Percentiles rank a stretch among this genome's conserved stretches.
Conservation (phyloP, 2,888 invertebrate genomes). For the Lydus trimaculatus region DNA sequence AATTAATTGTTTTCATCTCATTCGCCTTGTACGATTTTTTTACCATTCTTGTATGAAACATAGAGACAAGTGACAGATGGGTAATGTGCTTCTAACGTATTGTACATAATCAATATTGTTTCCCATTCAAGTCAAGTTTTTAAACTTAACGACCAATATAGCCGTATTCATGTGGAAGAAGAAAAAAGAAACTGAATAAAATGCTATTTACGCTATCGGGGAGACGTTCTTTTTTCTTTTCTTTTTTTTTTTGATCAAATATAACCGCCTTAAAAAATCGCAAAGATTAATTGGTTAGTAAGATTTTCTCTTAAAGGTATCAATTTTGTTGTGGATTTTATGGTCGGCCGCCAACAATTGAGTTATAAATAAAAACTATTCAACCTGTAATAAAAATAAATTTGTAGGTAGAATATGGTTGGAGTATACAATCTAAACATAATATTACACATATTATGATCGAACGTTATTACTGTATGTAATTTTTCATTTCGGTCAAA, state of each 20-base stretch:
- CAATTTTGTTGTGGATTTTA: conserved; percentile 24
- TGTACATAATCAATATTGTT: background rate
- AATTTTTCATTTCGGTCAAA: conserved; percentile 33
- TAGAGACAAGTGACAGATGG: conserved; percentile 4
- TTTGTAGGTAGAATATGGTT: conserved; percentile 35
- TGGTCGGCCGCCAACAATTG: conserved; percentile 35
- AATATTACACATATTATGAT: conserved; percentile 37
- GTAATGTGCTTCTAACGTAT: background rate
- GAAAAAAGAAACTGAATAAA: background rate
- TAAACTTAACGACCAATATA: background rate
- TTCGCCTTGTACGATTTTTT: too few relatives aligned
- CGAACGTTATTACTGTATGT: conserved; percentile 32
- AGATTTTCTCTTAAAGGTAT: conserved; percentile 2
- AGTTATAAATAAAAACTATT: conserved; percentile 38
- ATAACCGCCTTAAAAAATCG: too few relatives aligned
- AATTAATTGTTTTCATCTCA: background rate
- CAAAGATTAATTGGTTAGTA: background rate
- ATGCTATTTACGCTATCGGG: background rate
- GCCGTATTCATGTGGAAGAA: background rate
- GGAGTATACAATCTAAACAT: conserved; percentile 34
- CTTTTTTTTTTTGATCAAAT: too few relatives aligned
- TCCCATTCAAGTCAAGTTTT: background rate
- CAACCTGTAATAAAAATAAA: conserved; percentile 38
- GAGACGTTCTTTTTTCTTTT: background rate
- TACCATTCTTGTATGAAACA: background rate